Conservation (phyloP, 1,140 invertebrate genomes). For the Campoletis sonorensis region DNA sequence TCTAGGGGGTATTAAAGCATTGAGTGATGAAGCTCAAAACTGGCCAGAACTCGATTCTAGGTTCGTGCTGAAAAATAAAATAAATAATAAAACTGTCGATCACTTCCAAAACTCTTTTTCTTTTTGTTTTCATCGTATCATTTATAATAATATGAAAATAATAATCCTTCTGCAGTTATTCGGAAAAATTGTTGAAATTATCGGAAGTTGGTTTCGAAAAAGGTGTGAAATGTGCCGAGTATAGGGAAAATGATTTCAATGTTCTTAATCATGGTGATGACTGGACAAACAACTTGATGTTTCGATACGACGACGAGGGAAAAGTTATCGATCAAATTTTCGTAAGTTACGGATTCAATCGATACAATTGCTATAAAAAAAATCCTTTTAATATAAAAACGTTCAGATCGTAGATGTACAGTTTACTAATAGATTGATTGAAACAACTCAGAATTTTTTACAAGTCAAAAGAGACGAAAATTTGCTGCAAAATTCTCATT, state of each 20-base stretch:
- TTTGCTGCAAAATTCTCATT: too few relatives aligned
- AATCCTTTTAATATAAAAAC: neutral
- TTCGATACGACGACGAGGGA: conserved; percentile 71
- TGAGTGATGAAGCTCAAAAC: neutral
- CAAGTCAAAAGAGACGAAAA: too few relatives aligned
- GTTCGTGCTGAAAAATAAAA: neutral
- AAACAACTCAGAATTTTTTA: too few relatives aligned
- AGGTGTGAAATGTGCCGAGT: conserved; percentile 64
- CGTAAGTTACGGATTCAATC: neutral
- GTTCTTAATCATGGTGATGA: conserved; percentile 79
- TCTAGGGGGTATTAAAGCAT: neutral
- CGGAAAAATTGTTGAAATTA: conserved; percentile 51
- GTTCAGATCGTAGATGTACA: neutral
- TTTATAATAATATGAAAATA: neutral
- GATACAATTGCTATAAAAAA: neutral
- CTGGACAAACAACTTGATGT: conserved; percentile 80
- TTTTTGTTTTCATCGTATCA: neutral
- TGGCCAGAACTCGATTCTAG: neutral
- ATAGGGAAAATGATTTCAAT: conserved; percentile 76
- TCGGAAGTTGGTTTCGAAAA: conserved; percentile 62
- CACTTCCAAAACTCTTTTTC: neutral
- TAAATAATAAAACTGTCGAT: neutral
- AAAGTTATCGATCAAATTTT: conserved; percentile 43
- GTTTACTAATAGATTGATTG: neutral
- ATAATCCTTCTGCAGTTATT: neutral